These are phyloP conservation scores for Chloroceryle amazona DNA, from an alignment of 2,797 vertebrate genomes.

Conservation along the genomic window DNA sequence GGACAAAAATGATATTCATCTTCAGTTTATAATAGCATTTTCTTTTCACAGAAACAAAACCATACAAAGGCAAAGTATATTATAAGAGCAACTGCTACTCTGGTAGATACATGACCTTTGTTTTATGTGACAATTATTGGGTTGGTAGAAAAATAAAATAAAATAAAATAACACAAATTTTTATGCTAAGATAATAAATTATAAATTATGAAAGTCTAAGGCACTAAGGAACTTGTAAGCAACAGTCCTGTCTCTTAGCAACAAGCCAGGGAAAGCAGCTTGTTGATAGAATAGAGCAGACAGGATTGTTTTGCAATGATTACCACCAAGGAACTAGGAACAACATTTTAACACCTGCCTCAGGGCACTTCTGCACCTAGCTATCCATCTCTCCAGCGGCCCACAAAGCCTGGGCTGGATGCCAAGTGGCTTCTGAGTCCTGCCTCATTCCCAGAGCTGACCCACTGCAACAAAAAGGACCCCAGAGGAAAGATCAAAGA, in stretches of 20 bases:
- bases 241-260: constrained; percentile 88
- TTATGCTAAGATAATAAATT: constrained; percentile 85
- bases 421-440: constrained; percentile 82
- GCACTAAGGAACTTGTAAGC: constrained; percentile 86
- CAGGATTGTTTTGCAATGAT: constrained; percentile 85
- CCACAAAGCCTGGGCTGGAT: constrained; percentile 82
- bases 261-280: constrained; percentile 82
- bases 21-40: constrained; percentile 79
- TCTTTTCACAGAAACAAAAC: constrained; percentile 49
- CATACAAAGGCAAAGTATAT: constrained; percentile 40
- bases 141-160: constrained; percentile 75
- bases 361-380: constrained; percentile 83
- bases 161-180: constrained; percentile 69
- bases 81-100: background rate
- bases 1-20: constrained; percentile 83
- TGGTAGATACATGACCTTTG: constrained; percentile 66
- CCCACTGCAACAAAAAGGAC: constrained; percentile 76
- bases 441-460: constrained; percentile 71
- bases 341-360: constrained; percentile 88
- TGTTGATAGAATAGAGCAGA: constrained; percentile 85
- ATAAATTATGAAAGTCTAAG: constrained; percentile 86
- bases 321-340: constrained; percentile 83
- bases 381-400: constrained; percentile 81
- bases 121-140: constrained; percentile 75
- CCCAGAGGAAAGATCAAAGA: constrained; percentile 53